Evolutionary conservation across 1,140 invertebrate species (phyloP), one percentile per base, ranked within the genome.

Genomic region (Drosophila virilis): DNA sequence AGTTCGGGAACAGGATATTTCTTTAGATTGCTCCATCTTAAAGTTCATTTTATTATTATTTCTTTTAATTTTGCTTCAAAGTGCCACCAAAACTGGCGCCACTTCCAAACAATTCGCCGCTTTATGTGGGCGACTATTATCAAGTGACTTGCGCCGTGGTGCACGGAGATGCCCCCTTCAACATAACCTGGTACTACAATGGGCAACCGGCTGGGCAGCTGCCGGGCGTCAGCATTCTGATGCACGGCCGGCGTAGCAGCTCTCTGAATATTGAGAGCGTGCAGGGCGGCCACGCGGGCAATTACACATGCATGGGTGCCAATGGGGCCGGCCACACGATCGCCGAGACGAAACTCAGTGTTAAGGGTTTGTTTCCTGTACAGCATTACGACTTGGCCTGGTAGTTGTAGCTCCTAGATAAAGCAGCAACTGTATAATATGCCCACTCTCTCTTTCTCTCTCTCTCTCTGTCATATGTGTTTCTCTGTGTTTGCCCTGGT

Each of bases 171-270:
- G 93, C 95, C 74, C 96, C 96, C 8, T 94, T 96, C 72, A 94
- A 95, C 71, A 96, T 97, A 62, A 94, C 94, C 68, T 97, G 96
- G 96, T 94, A 94, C 79, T 96, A 96, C 91, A 95, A 97, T 92
- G 96, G 94, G 55, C 93, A 94, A 71, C 93, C 94, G 55, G 78
- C 85, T 32, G 61, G 60, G 8, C 54, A 86, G 43, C 28, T 83
- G 58, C 54, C 77, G 9, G 90, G 91, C 5, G 83, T 93, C 61
- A 93, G 77, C n/a, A 94, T 92, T 13, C 17, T 91, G 28, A 92
- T 91, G 90, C 78, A 88, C 67, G 86, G 91, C n/a, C 70, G 68
- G 43, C 91, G 94, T 68, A 95, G 95, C 93, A 96, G 94, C 91
- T 95, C 96, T 78, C 93, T 97, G 66, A 96, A 94, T 80, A 97